Percentiles rank a stretch among this genome's conserved stretches.
phyloP scores from a whole-genome alignment of 2,797 vertebrate species.

The Pelobates cultripes region DNA sequence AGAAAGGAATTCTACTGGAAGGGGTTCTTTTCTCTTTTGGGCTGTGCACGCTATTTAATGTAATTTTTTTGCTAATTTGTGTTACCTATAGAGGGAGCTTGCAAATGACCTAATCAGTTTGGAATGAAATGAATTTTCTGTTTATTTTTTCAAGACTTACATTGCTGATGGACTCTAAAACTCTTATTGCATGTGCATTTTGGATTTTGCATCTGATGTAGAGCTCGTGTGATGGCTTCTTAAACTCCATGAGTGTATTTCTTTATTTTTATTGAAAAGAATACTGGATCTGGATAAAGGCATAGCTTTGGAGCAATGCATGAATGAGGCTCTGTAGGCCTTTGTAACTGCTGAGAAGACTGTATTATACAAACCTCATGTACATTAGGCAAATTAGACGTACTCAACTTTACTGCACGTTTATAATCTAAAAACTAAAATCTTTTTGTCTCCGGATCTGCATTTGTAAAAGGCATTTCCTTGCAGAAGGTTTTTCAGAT shows the following conservation, averaged over 20 bases:
- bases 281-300: too few relatives aligned
- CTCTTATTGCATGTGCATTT: background rate
- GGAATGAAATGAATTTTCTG: conserved; percentile 57
- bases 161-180: background rate
- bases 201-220: background rate
- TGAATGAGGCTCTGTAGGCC: background rate
- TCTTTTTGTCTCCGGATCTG: background rate
- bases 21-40: background rate
- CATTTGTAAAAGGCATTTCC: background rate
- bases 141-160: conserved; percentile 6
- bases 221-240: background rate
- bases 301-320: too few relatives aligned
- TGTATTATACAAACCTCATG: too few relatives aligned
- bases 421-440: too few relatives aligned
- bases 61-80: conserved; percentile 59
- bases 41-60: background rate
- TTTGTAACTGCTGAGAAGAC: background rate
- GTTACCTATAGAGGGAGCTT: conserved; percentile 79
- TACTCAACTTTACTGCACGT: too few relatives aligned
- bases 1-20: background rate
- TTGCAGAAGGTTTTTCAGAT: background rate
- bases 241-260: background rate
- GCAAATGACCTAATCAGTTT: conserved; percentile 68
- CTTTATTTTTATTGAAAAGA: background rate
- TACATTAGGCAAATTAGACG: too few relatives aligned